These are phyloP conservation scores for Platysteira castanea DNA, from an alignment of 2,113 vertebrate genomes.

Conservation along the genomic window DNA sequence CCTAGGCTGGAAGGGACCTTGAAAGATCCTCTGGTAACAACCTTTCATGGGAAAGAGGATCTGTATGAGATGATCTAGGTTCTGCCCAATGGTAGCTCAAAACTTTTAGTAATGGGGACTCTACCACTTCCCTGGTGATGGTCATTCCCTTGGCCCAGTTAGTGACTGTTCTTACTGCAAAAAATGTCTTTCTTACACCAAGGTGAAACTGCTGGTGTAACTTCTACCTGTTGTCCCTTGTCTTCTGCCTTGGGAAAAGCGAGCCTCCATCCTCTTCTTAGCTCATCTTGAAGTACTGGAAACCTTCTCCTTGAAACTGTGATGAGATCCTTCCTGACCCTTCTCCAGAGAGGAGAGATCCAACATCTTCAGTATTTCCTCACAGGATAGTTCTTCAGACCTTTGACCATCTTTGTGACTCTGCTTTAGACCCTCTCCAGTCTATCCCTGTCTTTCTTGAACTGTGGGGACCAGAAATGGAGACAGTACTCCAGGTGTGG, in stretches of 20 bases:
- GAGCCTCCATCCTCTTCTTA: not conserved
- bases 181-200: not conserved
- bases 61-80: not conserved
- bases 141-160: not conserved
- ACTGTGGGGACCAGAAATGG: not conserved
- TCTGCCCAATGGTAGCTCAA: not conserved
- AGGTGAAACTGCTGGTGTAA: not conserved
- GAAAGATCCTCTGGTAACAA: not conserved
- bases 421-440: not conserved
- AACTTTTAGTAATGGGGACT: not conserved
- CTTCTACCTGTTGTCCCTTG: not conserved
- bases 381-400: not conserved
- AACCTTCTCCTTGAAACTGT: not conserved
- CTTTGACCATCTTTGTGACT: not conserved
- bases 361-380: not conserved
- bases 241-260: not conserved
- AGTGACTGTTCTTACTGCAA: not conserved
- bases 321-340: not conserved
- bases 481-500: not conserved
- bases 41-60: not conserved
- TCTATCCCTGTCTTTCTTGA: fast-evolving
- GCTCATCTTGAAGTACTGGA: not conserved
- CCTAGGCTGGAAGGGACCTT: not conserved
- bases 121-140: not conserved
- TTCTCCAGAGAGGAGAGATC: not conserved